These are phyloP conservation scores for Sus cebifrons DNA, from an alignment of 2,797 vertebrate species.

Conservation along the genomic window DNA sequence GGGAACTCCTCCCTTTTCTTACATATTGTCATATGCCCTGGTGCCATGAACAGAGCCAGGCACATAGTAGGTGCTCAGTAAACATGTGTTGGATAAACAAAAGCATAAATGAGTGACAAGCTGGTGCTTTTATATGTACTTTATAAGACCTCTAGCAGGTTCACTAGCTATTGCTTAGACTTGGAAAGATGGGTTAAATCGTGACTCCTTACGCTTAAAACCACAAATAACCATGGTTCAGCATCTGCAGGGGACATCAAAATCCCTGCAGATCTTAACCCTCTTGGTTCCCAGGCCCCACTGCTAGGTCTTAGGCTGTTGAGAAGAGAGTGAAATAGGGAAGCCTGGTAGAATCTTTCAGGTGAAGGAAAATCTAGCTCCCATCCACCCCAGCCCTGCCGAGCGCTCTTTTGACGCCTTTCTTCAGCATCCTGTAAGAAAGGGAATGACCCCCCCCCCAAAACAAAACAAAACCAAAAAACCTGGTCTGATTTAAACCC, in stretches of 20 bases:
- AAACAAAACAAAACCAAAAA: neutral
- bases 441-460: neutral
- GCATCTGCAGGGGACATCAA: neutral
- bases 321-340: neutral
- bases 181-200: neutral
- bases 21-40: neutral
- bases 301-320: neutral
- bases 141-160: neutral
- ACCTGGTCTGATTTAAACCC: constrained; percentile 60
- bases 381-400: neutral
- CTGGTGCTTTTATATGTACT: neutral
- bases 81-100: neutral
- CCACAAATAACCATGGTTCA: neutral
- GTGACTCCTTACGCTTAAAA: neutral
- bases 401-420: neutral
- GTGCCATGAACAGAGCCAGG: neutral
- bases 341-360: neutral
- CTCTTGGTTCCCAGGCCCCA: neutral
- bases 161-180: neutral
- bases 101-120: neutral
- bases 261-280: neutral
- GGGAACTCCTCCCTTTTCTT: neutral
- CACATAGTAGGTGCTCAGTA: neutral
- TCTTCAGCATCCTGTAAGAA: neutral
- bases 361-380: neutral